Base-by-base conservation (phyloP, 2,888 invertebrate genomes). In the Acanthosepion esculentum region DNA sequence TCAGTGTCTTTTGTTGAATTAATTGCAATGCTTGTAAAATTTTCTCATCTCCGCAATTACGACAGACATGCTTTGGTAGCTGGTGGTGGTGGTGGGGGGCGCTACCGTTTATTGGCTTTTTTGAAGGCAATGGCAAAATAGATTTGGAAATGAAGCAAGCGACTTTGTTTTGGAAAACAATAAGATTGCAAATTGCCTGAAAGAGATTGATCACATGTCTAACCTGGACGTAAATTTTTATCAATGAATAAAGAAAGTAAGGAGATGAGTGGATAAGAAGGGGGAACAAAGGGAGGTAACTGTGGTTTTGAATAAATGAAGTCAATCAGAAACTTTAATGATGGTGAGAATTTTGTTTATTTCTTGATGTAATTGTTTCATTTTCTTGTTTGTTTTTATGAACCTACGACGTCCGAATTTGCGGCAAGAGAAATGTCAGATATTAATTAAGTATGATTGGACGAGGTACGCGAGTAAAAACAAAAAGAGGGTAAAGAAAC, bases 141-240 rank as follows among this genome's bases (percentile, higher is more conserved):
- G 78, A n/a, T 4, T n/a, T 15, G 78, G n/a, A 12, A 78, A 18
- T 10, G 78, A 33, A 78, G 78, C 78, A 78, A n/a, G 5, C 12
- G n/a, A 78, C 78, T 78, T 78, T 78, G 78, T 78, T n/a, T 78
- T 18, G n/a, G n/a, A 78, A 78, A 78, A 78, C 78, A 78, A 78
- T 78, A 78, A 78, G 78, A 78, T 78, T 78, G n/a, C 15, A 78
- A 78, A 78, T 78, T 78, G 78, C 78, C 18, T 78, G n/a, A n/a
- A 78, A 78, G n/a, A 78, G 78, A 78, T 78, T n/a, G 78, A 78
- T 78, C 78, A n/a, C n/a, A n/a, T 78, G 78, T 78, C 78, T 78
- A 78, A 78, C 78, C 78, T 78, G n/a, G 18, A n/a, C 78, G 78
- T 18, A 23, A 15, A n/a, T 12, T 78, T 78, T 78, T 78, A 78